Conservation (phyloP, 2,113 vertebrate genomes). For the Acanthochromis polyacanthus region DNA sequence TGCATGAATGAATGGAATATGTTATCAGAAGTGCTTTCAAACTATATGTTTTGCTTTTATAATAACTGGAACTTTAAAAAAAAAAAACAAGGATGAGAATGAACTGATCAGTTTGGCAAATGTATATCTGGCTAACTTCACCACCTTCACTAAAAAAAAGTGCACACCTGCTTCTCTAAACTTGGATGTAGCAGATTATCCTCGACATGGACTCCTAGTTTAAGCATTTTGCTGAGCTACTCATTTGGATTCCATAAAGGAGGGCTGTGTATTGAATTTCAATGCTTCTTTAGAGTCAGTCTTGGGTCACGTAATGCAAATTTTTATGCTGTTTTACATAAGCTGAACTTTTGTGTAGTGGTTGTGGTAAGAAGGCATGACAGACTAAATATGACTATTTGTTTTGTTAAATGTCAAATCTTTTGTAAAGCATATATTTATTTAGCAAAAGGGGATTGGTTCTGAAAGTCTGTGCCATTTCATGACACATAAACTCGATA, state of each 20-base stretch:
- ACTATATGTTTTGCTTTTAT: background rate
- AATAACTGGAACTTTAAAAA: background rate
- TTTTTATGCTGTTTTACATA: no score
- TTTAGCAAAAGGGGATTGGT: no score
- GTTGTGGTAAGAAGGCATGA: background rate
- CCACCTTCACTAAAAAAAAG: background rate
- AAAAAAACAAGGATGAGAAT: background rate
- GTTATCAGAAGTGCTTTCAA: background rate
- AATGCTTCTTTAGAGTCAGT: no score
- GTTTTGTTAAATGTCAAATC: background rate
- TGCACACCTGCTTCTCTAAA: no score
- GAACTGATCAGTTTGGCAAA: background rate
- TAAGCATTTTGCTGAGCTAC: no score
- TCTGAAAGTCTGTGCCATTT: no score
- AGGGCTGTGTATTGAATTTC: background rate
- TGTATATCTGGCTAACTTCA: background rate
- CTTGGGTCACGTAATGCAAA: no score
- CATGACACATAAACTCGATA: background rate
- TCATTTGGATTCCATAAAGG: no score
- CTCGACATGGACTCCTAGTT: no score
- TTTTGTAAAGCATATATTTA: background rate
- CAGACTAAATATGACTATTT: constrained; percentile 1
- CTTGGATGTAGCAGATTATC: no score
- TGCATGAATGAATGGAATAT: no score
- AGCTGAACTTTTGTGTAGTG: no score